Conservation (phyloP, 1,140 invertebrate species). For the Eumaeus atala region DNA sequence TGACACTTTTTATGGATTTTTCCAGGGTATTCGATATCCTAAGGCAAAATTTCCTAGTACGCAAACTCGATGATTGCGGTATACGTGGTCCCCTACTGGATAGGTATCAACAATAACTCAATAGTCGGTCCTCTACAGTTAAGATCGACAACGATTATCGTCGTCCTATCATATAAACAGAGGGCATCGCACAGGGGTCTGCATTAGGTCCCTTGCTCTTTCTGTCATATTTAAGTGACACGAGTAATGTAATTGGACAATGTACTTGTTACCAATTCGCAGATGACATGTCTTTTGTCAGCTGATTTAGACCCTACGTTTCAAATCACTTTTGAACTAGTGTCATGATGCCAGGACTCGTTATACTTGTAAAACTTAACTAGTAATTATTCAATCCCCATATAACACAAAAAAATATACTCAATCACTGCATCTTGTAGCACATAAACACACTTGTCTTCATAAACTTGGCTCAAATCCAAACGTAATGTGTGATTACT, state of each 20-base stretch:
- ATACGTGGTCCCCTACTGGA: constrained; percentile 24
- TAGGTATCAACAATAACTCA: constrained; percentile 26
- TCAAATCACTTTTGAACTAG: constrained; percentile 13
- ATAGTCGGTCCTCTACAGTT: constrained; percentile 19
- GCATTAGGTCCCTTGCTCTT: constrained; percentile 26
- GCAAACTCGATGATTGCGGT: constrained; percentile 25
- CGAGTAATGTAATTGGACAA: constrained; percentile 18
- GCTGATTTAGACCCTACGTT: constrained; percentile 13
- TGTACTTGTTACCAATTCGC: constrained; percentile 30
- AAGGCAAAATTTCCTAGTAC: constrained; percentile 17
- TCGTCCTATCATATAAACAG: constrained; percentile 9
- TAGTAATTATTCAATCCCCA: neutral
- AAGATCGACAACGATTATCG: constrained; percentile 19
- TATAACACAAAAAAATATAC: neutral
- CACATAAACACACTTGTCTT: neutral
- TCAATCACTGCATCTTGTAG: neutral
- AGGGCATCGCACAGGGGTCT: constrained; percentile 29
- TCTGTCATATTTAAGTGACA: constrained; percentile 27
- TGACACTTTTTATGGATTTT: constrained; percentile 30
- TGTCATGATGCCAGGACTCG: neutral
- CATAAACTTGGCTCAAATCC: neutral
- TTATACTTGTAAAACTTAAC: neutral
- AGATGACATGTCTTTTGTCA: constrained; percentile 31
- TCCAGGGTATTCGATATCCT: constrained; percentile 32
- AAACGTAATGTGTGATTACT: too few relatives aligned